Evolutionary conservation across 2,113 vertebrate genomes (phyloP), one percentile per base, ranked within the genome.

Genomic region (Cheilinus undulatus): DNA sequence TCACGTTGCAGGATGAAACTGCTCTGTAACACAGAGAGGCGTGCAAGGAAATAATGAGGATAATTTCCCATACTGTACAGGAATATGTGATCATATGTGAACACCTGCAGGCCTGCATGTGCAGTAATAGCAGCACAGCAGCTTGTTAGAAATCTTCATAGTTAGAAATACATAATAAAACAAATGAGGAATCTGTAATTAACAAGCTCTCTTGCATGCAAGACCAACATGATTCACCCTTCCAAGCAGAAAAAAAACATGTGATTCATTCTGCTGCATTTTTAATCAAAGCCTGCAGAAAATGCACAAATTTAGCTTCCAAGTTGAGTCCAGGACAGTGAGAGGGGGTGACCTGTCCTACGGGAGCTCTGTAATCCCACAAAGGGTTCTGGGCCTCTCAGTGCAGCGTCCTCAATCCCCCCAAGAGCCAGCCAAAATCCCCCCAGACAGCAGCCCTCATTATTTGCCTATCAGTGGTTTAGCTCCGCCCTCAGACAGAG

Each of bases 321-420:
- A 38, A 67, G 52, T 32, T 45, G 7, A 42, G 30, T 26, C 23
- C 59, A 46, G 62, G 63, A 62, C 34, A 27, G 32, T 5, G 48
- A n/a, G n/a, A n/a, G n/a, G n/a, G 38, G 46, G 17, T 38, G 43
- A 59, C 63, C 49, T 54, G 24, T 68, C 59, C 75, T 27, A 15
- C 23, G 14, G 68, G 60, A 49, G 49, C 48, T 73, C 50, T 11
- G 51, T 91, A 91, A 90, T 91, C 92, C 78, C 73, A 0, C 50
- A 69, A 45, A 45, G 42, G 70, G 51, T 86, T 77, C 50, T 43
- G 56, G 62, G 69, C 65, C 70, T 83, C 82, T 49, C 54, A 42
- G 58, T 76, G 78, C 57, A 69, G 38, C n/a, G 70, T 56, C 83
- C 86, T 85, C 79, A 90, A 86, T 80, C 68, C 76, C 73, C 73